A percentile compares a stretch with the other conserved stretches of the same genome.
phyloP scores from a whole-genome alignment of 2,888 invertebrate genomes.

The Catocala sponsa region DNA sequence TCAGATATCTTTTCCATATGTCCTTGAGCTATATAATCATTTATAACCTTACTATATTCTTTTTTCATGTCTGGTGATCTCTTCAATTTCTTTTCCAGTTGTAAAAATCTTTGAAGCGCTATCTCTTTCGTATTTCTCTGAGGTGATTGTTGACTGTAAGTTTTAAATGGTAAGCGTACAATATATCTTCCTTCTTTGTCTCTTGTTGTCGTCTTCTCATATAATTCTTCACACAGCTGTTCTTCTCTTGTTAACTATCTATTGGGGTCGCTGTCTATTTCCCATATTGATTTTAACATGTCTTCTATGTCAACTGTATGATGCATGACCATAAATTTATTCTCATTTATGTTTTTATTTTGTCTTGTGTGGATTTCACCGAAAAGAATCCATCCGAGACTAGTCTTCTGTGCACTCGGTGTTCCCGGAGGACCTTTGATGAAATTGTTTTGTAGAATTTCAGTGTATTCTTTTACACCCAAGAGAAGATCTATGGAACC shows the following conservation, averaged over 20 bases:
- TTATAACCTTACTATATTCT: not conserved
- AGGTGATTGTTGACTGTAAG: conserved; percentile 14
- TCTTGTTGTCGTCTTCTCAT: conserved; percentile 30
- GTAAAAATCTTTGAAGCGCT: conserved; percentile 5
- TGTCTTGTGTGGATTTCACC: no score
- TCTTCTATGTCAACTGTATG: no score
- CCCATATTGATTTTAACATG: conserved; percentile 12
- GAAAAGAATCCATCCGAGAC: conserved; percentile 15
- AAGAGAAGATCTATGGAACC: no score
- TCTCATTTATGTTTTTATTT: no score
- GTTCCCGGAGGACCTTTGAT: conserved; percentile 29
- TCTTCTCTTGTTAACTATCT: conserved; percentile 32
- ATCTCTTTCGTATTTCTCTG: conserved; percentile 22
- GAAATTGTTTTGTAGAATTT: not conserved
- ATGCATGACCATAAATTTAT: no score
- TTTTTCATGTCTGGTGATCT: no score
- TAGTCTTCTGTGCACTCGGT: conserved; percentile 17
- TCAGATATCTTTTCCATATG: not conserved
- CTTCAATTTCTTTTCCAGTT: no score
- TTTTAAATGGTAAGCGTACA: conserved; percentile 39
- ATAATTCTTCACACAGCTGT: conserved; percentile 40
- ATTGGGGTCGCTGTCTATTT: conserved; percentile 31
- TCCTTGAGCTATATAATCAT: not conserved
- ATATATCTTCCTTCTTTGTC: conserved; percentile 35
- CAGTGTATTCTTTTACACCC: no score